A percentile compares a stretch with the other conserved stretches of the same genome.
Conservation (phyloP, 2,797 vertebrate species). For the Tokudaia muenninki region DNA sequence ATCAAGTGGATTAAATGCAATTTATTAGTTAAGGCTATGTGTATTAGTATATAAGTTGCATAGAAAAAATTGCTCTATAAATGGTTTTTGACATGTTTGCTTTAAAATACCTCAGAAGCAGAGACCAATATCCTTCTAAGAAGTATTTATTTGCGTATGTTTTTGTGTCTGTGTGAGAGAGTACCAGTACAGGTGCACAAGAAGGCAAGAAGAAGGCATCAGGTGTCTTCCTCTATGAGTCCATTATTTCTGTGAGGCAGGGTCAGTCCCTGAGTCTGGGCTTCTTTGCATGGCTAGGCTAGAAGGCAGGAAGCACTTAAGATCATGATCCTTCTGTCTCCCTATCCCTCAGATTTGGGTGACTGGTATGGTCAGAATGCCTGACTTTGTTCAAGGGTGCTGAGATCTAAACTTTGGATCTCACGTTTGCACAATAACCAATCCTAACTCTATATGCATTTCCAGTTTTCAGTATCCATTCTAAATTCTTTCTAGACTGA, state of each 20-base stretch:
- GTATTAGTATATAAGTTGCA: slow-evolving; percentile 27
- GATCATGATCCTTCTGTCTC: neutral
- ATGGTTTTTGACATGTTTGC: slow-evolving; percentile 42
- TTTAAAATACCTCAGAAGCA: slow-evolving; percentile 23
- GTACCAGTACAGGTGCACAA: too few relatives aligned
- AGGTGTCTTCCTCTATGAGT: neutral
- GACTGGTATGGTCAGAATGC: neutral
- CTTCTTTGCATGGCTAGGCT: neutral
- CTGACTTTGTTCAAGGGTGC: neutral
- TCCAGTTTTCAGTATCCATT: neutral
- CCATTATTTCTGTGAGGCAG: neutral
- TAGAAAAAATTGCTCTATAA: slow-evolving; percentile 40
- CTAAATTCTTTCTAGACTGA: slow-evolving; percentile 31
- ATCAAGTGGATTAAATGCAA: neutral
- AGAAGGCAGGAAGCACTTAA: neutral
- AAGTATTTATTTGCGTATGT: neutral
- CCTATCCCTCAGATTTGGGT: neutral
- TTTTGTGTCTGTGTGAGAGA: neutral
- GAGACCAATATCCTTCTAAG: neutral
- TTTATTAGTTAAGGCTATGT: slow-evolving; percentile 48
- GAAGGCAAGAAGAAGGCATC: neutral
- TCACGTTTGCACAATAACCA: neutral
- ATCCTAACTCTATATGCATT: neutral
- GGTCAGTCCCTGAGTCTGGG: neutral
- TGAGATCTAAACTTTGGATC: neutral